These are phyloP conservation scores for Latheticus oryzae DNA, from an alignment of 2,888 invertebrate genomes.

Conservation along the genomic window DNA sequence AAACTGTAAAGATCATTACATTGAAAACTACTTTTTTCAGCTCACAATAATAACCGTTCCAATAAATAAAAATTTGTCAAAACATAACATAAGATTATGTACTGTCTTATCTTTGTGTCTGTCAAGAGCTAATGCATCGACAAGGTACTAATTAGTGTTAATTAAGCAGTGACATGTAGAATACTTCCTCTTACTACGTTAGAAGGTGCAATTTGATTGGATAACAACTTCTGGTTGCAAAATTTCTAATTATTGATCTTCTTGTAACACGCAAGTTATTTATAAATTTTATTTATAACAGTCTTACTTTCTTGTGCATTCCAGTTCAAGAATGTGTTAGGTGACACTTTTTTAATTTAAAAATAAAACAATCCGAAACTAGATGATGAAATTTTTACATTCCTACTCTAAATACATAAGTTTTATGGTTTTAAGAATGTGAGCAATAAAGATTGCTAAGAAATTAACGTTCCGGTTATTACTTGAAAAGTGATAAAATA, in stretches of 20 bases:
- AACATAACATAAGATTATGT: slow-evolving; percentile 4
- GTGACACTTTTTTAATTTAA: slow-evolving; percentile 2
- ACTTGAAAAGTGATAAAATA: slow-evolving; percentile 10
- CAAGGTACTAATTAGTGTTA: slow-evolving; percentile 14
- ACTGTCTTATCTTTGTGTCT: slow-evolving; percentile 3
- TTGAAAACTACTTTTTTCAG: no score
- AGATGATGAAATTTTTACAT: background rate
- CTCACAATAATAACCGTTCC: no score
- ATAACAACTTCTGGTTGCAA: slow-evolving; percentile 2
- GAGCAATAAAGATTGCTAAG: slow-evolving; percentile 3
- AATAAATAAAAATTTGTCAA: slow-evolving; percentile 9
- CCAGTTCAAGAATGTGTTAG: slow-evolving; percentile 1
- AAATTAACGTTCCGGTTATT: slow-evolving; percentile 11
- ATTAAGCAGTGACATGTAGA: slow-evolving; percentile 6
- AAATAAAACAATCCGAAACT: slow-evolving; percentile 5
- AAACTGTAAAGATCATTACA: no score
- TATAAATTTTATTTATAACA: slow-evolving; percentile 2
- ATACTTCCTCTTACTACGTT: slow-evolving; percentile 10
- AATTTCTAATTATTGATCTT: slow-evolving; percentile 13
- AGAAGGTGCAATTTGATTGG: background rate
- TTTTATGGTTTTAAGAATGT: slow-evolving; percentile 12
- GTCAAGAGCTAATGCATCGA: slow-evolving; percentile 1
- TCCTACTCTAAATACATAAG: slow-evolving; percentile 10
- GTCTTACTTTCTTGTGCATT: slow-evolving; percentile 7
- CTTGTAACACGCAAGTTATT: slow-evolving; percentile 3